Percentiles rank a stretch among this genome's conserved stretches.
Evolutionary conservation across 2,797 vertebrate species (phyloP).

Genomic region (Otolemur crassicaudatus): DNA sequence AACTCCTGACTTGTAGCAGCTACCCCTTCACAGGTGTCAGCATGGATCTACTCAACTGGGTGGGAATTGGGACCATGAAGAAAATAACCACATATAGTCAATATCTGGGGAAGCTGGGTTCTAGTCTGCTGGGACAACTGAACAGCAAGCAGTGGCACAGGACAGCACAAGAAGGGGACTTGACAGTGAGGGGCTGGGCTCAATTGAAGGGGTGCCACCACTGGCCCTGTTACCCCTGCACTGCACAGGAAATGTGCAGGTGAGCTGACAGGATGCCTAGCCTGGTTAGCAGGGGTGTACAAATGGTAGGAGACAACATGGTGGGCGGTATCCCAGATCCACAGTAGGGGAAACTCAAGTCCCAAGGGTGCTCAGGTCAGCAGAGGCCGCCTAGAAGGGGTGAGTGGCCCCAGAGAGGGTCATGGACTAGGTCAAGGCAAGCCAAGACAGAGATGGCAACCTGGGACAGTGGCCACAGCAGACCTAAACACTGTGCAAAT

Average conservation of each 20-base stretch:
- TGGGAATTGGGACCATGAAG: neutral
- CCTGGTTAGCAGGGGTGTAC: neutral
- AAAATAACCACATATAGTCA: neutral
- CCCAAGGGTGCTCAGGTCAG: neutral
- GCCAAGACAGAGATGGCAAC: neutral
- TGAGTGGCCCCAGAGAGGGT: neutral
- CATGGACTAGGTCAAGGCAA: no score
- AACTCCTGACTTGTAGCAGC: conserved; percentile 13
- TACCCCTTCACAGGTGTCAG: neutral
- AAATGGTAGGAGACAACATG: neutral
- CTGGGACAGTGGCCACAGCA: neutral
- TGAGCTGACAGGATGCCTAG: neutral
- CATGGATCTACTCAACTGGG: neutral
- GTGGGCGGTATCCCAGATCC: neutral
- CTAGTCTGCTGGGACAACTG: neutral
- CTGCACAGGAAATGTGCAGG: neutral
- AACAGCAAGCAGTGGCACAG: neutral
- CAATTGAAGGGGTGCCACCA: neutral
- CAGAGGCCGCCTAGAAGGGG: neutral
- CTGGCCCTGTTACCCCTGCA: neutral
- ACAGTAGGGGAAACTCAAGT: neutral
- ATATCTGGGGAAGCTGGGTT: neutral
- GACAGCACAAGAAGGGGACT: neutral
- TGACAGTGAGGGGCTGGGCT: neutral
- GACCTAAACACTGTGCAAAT: neutral